A percentile compares a stretch with the other conserved stretches of the same genome.
phyloP scores from a whole-genome alignment of 2,888 invertebrate genomes.

The Gnatocerus cornutus region DNA sequence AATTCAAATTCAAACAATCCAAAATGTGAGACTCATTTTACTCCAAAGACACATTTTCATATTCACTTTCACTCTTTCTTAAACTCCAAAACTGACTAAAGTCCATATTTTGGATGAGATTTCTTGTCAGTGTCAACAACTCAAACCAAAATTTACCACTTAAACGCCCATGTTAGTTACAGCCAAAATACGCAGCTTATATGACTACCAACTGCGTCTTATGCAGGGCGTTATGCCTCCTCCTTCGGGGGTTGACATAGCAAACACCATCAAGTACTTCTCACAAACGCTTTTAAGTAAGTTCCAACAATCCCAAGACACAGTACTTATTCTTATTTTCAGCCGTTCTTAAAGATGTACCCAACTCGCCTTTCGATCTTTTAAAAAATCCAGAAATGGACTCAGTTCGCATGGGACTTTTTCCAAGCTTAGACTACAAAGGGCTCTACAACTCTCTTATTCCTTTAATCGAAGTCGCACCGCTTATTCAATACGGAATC shows the following conservation, averaged over 20 bases:
- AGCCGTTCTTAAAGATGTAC: conserved; percentile 98
- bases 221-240: conserved; percentile 93
- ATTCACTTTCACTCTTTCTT: conserved; percentile 17
- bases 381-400: conserved; percentile 91
- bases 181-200: conserved; percentile 96
- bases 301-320: conserved; percentile 60
- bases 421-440: conserved; percentile 97
- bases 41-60: conserved; percentile 30
- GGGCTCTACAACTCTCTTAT: conserved; percentile 94
- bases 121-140: conserved; percentile 42
- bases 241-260: conserved; percentile 96
- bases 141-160: conserved; percentile 9
- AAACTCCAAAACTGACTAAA: conserved; percentile 21
- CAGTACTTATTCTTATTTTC: conserved; percentile 54
- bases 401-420: conserved; percentile 88
- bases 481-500: conserved; percentile 90
- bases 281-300: conserved; percentile 96
- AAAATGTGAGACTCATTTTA: conserved; percentile 35
- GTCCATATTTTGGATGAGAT: conserved; percentile 37
- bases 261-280: conserved; percentile 98
- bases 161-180: conserved; percentile 80
- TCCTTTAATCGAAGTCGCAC: conserved; percentile 94
- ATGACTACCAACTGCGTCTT: conserved; percentile 95
- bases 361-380: conserved; percentile 93
- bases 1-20: background rate